Evolutionary conservation across 2,888 invertebrate genomes (phyloP), one percentile per base, ranked within the genome.

Genomic region (Erebia aethiops): DNA sequence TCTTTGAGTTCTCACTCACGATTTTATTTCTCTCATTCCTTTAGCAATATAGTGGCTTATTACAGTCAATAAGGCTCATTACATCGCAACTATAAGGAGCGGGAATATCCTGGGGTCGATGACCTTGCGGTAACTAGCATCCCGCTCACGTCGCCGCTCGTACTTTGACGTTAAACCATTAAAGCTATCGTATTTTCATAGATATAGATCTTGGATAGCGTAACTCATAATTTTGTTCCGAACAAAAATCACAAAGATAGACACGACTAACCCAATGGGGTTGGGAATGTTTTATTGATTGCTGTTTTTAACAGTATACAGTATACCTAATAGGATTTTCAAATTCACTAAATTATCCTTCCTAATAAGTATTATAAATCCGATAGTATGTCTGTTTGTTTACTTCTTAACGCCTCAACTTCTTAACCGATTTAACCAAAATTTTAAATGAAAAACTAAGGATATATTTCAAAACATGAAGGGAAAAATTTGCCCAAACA

Each of bases 71-170:
- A 72, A 72, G 73, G 62, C 74, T 70, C 61, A 62, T 73, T 70
- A 72, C 67, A 72, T 60, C 67, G 72, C 51, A 67, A 66, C 65
- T 66, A 77, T 73, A 76, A 73, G 76, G 72, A 81, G 79, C 80
- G 82, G 82, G 80, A 83, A 80, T 74, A 82, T 83, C 84, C 84
- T 81, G 80, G 80, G 84, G 85, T 87, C 85, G 80, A 72, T 82
- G 89, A 87, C 88, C 87, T 85, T 87, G 85, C 86, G 73, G 51
- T 86, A 86, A 84, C 83, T 86, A 87, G 89, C 87, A 88, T 71
- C 75, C 75, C 70, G 75, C 72, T 69, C 73, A 71, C 72, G 72
- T 72, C 71, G 70, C 56, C 63, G 63, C 70, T 74, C 54, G 70
- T 62, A 70, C 68, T 69, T 60, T 70, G 69, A 70, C 68, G 64